Base-by-base conservation (phyloP, 1,140 invertebrate genomes). In the Parapsyche elsis region DNA sequence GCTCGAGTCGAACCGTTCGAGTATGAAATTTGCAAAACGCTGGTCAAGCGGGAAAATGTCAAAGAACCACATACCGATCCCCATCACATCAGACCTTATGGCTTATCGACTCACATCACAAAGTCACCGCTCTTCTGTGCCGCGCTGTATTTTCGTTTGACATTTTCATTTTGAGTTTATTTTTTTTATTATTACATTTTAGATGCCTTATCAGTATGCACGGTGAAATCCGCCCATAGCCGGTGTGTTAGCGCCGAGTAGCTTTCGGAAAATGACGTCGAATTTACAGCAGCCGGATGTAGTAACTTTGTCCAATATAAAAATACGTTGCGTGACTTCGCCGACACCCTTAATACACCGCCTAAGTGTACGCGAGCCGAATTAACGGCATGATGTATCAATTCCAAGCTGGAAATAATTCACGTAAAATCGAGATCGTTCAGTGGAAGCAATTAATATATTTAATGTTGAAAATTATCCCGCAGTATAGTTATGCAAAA, bases 271-370 rank as follows among this genome's bases (percentile, higher is more conserved):
- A 38, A 38, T 38, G 30, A 38, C 30, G 30, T 38, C 30, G 30
- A 38, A 38, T 61, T 61, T 61, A 16, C 57, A 61, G 30, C 30
- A 61, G 57, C 57, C 16, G 57, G 57, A 61, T 19, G 21, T 21
- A 16, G 21, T 61, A 61, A 61, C 21, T 61, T 61, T 61, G 57
- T 61, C 16, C 57, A 21, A 61, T 61, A 21, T 19, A 61, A 61
- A 61, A 61, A 61, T 61, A 61, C 16, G 21, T 61, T 16, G 57
- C 57, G 57, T 61, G 57, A 61, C 57, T 61, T 19, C 57, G 57
- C 21, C 14, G 16, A 21, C 57, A 61, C 57, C 57, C 16, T 19
- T 14, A n/a, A 14, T 57, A 14, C 14, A n/a, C n/a, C n/a, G n/a
- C n/a, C n/a, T n/a, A n/a, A n/a, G n/a, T n/a, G n/a, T n/a, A n/a